Evolutionary conservation across 2,113 vertebrate species (phyloP), one percentile per base, ranked within the genome.

Genomic region (Heterochromis multidens): DNA sequence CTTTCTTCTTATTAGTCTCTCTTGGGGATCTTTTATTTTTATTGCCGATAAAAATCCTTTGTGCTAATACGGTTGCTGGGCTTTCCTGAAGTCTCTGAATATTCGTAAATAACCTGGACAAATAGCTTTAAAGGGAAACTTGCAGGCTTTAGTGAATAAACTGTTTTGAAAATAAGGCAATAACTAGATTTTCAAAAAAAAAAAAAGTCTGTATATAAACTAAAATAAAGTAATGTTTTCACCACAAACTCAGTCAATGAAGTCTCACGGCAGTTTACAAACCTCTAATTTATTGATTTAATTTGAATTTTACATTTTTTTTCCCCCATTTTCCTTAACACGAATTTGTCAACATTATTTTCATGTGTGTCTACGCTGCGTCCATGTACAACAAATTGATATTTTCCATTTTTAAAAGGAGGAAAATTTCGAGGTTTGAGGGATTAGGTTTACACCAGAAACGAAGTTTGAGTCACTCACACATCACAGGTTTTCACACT

Each of bases 351-450:
- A 2, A 19, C 12, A 19, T 43, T 43, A 37, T 67, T 23, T 10
- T 67, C n/a, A 67, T 43, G 63, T 67, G n/a, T 0, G 0, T 17
- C 63, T 16, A 25, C 43, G 37, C 11, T 16, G 2, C 0, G 14
- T 0, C 8, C 1, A 40, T 70, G 37, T 23, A 33, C 62, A 70
- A 1, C 23, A 0, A 1, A 46, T 6, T 70, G 4, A 43, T 25
- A 25, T 70, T 70, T 70, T 70, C 65, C 43, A 16, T 43, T 43
- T 70, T 27, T 70, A 11, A 70, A 27, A 4, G 16, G 27, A 6
- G 37, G 2, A 46, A 70, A 11, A 17, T 46, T 70, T 70, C 10
- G 37, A 40, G 37, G 37, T 11, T 40, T 9, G 37, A 40, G 37
- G 37, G 4, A 11, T 12, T 40, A 3, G 37, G 35, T 37, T 37